Percentiles rank a stretch among this genome's conserved stretches.
Evolutionary conservation across 1,140 invertebrate genomes (phyloP).

Genomic region (Orussus abietinus): DNA sequence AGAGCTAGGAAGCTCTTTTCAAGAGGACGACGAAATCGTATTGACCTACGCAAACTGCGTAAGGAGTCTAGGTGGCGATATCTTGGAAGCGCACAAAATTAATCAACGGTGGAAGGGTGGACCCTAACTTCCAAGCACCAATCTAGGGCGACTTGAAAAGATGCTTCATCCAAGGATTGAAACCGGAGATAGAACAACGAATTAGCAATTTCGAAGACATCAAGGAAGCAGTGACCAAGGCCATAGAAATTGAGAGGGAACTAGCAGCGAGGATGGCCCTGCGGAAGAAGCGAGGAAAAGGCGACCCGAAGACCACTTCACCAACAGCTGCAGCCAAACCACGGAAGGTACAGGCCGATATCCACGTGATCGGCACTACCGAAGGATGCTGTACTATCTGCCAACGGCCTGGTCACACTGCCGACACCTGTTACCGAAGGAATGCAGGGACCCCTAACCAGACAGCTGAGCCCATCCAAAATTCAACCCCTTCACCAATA

Average conservation of each 20-base stretch:
- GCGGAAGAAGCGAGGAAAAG: background rate
- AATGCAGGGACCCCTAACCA: no score
- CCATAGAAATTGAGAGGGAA: conserved; percentile 6
- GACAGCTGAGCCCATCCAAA: no score
- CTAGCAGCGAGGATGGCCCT: conserved; percentile 1
- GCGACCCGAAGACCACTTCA: no score
- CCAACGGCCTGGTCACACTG: no score
- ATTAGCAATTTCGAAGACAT: background rate
- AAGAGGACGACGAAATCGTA: background rate
- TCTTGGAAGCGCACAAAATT: background rate
- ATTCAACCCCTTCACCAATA: no score
- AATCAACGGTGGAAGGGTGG: background rate
- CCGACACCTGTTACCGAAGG: no score
- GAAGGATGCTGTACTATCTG: no score
- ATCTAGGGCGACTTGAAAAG: conserved; percentile 1
- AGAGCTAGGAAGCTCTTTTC: conserved; percentile 1
- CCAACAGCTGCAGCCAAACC: no score
- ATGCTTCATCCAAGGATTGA: conserved; percentile 1
- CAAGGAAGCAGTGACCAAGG: conserved; percentile 1
- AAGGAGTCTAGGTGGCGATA: conserved; percentile 3
- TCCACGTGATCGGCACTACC: no score
- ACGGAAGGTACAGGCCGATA: no score
- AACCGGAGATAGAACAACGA: conserved; percentile 7
- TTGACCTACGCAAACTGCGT: conserved; percentile 4
- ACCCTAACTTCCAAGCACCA: background rate